Evolutionary conservation across 2,888 invertebrate species (phyloP), one percentile per base, ranked within the genome.

Genomic region (Timema podura): DNA sequence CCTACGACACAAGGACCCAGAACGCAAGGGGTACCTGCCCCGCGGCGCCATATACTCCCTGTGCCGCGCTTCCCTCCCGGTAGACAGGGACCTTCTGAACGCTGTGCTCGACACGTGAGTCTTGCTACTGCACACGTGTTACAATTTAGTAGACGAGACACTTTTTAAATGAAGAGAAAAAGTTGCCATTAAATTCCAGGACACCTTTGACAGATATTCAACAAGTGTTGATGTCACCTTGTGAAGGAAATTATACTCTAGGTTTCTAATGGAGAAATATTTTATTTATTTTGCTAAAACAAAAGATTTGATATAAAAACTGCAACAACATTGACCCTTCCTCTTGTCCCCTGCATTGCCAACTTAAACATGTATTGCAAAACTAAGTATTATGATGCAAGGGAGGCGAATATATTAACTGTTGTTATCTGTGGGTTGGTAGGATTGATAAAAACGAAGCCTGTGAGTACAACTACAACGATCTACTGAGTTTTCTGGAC

Each of bases 401-500:
- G 30, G 30, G 30, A 30, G 30, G 30, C 3, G 30, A 3, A 1
- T 1, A 3, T 30, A 30, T 30, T 57, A n/a, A 57, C 30, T 15
- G 15, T 8, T 61, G 64, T 16, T 16, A 44, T 64, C n/a, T 64
- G 15, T 68, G 30, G 10, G 9, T 48, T 54, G 51, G 10, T 57
- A 71, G 71, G 51, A 79, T 91, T 64, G 80, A 83, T n/a, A 88
- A 85, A 75, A 90, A 91, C 74, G 86, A 87, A 1, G 81, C 87
- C 44, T 88, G 88, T 70, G 85, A 88, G 75, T 83, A 93, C 51
- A 83, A 85, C 69, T 90, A 89, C 72, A 84, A 87, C 2, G 91
- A 93, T 77, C 81, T 94, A 69, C 79, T 93, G 76, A 79, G 83
- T 57, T 93, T 93, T 78, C 79, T 94, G 70, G 88, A 93, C 79